Evolutionary conservation across 2,888 invertebrate genomes (phyloP).

Genomic region (Agrenia bidenticulata): DNA sequence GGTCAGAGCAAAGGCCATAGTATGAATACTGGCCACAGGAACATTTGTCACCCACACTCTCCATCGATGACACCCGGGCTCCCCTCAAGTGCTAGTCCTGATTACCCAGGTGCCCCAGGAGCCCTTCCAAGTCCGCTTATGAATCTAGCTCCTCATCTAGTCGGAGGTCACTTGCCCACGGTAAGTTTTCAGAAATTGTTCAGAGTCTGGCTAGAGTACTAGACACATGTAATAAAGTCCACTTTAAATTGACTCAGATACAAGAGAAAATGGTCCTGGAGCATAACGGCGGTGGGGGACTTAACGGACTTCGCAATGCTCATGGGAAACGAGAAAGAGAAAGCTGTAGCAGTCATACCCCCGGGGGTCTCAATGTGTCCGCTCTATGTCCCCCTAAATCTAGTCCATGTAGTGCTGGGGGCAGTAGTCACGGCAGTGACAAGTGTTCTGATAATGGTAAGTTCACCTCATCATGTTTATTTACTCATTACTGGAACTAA

Average conservation of each 20-base stretch:
- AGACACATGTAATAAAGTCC: not conserved
- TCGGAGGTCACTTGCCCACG: slow-evolving; percentile 49
- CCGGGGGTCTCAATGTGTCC: slow-evolving; percentile 39
- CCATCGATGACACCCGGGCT: slow-evolving; percentile 46
- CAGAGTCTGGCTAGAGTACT: not conserved
- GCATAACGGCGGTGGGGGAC: slow-evolving; percentile 18
- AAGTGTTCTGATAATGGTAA: slow-evolving; percentile 50
- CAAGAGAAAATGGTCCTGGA: slow-evolving; percentile 45
- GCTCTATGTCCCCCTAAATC: slow-evolving; percentile 42
- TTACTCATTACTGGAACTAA: no score
- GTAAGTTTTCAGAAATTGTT: slow-evolving; percentile 22
- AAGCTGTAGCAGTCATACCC: slow-evolving; percentile 14
- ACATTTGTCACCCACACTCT: slow-evolving; percentile 32
- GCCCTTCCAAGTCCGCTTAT: slow-evolving; percentile 36
- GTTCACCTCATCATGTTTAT: no score
- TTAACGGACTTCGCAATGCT: slow-evolving; percentile 39
- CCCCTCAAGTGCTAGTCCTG: slow-evolving; percentile 41
- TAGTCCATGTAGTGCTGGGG: slow-evolving; percentile 47
- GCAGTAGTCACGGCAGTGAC: slow-evolving; percentile 46
- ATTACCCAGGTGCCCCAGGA: slow-evolving; percentile 31
- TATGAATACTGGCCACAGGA: slow-evolving; percentile 15
- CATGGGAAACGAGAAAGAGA: slow-evolving; percentile 43
- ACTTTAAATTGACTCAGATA: slow-evolving; percentile 16
- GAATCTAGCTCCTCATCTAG: slow-evolving; percentile 47
- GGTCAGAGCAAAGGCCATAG: slow-evolving; percentile 29